phyloP scores from a whole-genome alignment of 2,797 vertebrate species.

The Melopsittacus undulatus region DNA sequence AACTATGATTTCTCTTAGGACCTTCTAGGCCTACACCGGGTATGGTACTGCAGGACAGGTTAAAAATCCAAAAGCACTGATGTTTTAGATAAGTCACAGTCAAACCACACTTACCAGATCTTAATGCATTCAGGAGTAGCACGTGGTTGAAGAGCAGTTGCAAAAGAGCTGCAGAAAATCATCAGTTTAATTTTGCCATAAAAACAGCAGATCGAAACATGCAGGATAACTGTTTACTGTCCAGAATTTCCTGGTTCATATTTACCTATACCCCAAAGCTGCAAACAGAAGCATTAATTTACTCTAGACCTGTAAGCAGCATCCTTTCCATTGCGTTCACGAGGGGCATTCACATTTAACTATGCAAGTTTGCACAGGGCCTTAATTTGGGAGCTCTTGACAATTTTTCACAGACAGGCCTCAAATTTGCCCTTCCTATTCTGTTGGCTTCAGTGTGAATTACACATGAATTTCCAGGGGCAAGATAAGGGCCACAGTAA shows the following conservation, averaged over 20 bases:
- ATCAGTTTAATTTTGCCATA: background rate
- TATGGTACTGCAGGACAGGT: background rate
- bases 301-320: background rate
- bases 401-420: background rate
- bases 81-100: background rate
- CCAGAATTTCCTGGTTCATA: background rate
- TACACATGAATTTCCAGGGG: slow-evolving; percentile 34
- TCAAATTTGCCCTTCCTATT: background rate
- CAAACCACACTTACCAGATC: background rate
- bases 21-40: background rate
- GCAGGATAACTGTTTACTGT: background rate
- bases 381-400: background rate
- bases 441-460: slow-evolving; percentile 15
- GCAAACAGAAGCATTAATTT: background rate
- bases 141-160: background rate
- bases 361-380: background rate
- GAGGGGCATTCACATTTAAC: background rate
- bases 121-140: background rate
- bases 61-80: background rate
- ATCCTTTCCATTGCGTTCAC: background rate
- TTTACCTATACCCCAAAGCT: background rate
- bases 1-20: background rate
- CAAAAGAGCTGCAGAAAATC: background rate
- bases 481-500: slow-evolving; percentile 34
- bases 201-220: background rate